Base-by-base conservation (phyloP, 2,797 vertebrate genomes). In the Falco peregrinus region DNA sequence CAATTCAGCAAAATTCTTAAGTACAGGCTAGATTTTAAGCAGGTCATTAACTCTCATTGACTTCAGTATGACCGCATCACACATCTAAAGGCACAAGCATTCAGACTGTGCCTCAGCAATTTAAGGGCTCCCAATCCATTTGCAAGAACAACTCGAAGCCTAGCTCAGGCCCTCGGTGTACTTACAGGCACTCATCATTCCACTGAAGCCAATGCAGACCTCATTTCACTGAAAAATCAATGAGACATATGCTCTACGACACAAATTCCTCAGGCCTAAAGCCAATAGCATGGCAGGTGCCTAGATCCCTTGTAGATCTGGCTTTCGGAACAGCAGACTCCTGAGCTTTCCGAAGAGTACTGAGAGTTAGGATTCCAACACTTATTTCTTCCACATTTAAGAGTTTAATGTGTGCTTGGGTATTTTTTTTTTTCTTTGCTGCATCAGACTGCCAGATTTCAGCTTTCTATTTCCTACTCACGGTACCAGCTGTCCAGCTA, bases 201-300 rank as follows among this genome's bases (percentile, higher is more conserved):
- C 51, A 37, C 64, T 45, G 51, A 90, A 96, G 60, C 67, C 92
- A 95, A 45, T 4, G n/a, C 56, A 83, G 87, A 68, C 68, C 48
- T 80, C 71, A 77, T 77, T 96, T 74, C 71, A 83, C 12, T 39
- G 31, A 93, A 82, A 95, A 94, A 87, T 95, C 95, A 89, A 80
- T 82, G 75, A 93, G 86, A 79, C 56, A 74, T 54, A 90, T 4
- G 9, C 81, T 93, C 64, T 70, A 71, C 3, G 13, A 94, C 56
- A 90, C 13, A 50, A 82, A 90, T 64, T 84, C 57, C 60, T 93
- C 78, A 80, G 64, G 56, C 63, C 67, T 69, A 70, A 84, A 64
- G 51, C 71, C 84, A 77, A 67, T 6, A 53, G 43, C 45, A 60
- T 14, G 24, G 60, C 67, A 92, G 68, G 59, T 74, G 26, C 56